Evolutionary conservation across 2,888 invertebrate genomes (phyloP).

Genomic region (Ochropacha duplaris): DNA sequence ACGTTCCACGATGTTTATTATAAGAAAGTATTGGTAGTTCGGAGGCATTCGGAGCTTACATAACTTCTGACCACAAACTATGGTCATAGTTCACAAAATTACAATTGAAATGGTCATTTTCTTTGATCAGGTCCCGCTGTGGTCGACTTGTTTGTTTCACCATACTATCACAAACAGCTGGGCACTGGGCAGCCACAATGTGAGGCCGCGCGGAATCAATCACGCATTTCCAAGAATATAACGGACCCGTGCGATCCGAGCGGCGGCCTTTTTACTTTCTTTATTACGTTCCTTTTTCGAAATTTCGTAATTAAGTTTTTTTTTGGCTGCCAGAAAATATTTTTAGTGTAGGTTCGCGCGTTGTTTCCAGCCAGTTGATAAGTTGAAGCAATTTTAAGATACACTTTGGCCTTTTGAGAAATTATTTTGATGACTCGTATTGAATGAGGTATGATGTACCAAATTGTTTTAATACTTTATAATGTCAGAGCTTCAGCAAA

Average conservation of each 20-base stretch:
- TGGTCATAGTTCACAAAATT: not conserved
- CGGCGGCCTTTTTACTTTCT: constrained; percentile 50
- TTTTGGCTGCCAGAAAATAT: constrained; percentile 42
- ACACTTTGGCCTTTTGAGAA: constrained; percentile 6
- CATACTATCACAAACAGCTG: constrained; percentile 33
- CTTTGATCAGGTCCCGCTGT: not conserved
- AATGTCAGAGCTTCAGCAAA: not conserved
- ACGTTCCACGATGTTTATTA: no score
- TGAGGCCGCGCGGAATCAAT: constrained; percentile 61
- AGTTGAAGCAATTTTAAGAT: constrained; percentile 20
- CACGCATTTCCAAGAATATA: constrained; percentile 65
- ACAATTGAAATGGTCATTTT: not conserved
- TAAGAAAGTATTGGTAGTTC: not conserved
- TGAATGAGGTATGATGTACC: not conserved
- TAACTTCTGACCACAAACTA: not conserved
- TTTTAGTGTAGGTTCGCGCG: constrained; percentile 30
- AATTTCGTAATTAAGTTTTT: constrained; percentile 68
- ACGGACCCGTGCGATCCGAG: constrained; percentile 32
- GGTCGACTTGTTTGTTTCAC: not conserved
- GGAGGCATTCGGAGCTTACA: not conserved
- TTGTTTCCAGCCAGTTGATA: constrained; percentile 26
- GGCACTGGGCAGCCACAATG: constrained; percentile 26
- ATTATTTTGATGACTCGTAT: not conserved
- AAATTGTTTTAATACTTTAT: not conserved
- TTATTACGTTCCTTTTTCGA: constrained; percentile 61